Evolutionary conservation across 2,888 invertebrate species (phyloP).

Genomic region (Sthenelais limicola): DNA sequence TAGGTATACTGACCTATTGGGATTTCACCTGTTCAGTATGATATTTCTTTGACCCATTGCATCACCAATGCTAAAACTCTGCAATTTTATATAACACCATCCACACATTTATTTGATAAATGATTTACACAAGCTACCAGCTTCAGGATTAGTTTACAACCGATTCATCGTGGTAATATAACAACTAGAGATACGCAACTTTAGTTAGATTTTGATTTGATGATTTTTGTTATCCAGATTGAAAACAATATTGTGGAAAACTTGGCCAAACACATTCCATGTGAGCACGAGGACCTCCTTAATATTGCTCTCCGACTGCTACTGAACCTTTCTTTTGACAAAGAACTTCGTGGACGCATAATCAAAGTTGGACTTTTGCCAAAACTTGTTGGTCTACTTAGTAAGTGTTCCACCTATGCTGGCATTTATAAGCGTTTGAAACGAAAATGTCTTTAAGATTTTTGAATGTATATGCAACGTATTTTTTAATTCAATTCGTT

Average conservation of each 20-base stretch:
- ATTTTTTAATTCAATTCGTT: background rate
- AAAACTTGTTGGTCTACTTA: constrained; percentile 89
- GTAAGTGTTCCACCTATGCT: constrained; percentile 75
- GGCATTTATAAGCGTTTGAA: background rate
- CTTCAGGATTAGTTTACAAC: too few species aligned
- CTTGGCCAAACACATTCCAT: constrained; percentile 83
- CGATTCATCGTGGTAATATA: too few species aligned
- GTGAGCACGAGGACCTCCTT: constrained; percentile 79
- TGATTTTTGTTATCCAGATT: constrained; percentile 54
- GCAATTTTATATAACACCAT: too few species aligned
- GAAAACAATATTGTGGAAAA: constrained; percentile 74
- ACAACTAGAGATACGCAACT: too few species aligned
- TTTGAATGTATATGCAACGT: background rate
- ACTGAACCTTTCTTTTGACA: constrained; percentile 96
- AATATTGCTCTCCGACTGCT: constrained; percentile 89
- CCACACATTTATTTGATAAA: too few species aligned
- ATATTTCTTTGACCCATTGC: too few species aligned
- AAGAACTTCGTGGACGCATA: constrained; percentile 88
- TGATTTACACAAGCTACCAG: too few species aligned
- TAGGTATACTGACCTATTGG: too few species aligned
- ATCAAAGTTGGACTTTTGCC: constrained; percentile 90
- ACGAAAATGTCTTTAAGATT: background rate
- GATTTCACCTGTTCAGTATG: too few species aligned
- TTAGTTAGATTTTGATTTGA: background rate
- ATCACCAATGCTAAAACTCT: too few species aligned